A percentile compares a stretch with the other conserved stretches of the same genome.
These are phyloP conservation scores for Biston stratarius DNA, from an alignment of 2,888 invertebrate genomes.

Conservation along the genomic window DNA sequence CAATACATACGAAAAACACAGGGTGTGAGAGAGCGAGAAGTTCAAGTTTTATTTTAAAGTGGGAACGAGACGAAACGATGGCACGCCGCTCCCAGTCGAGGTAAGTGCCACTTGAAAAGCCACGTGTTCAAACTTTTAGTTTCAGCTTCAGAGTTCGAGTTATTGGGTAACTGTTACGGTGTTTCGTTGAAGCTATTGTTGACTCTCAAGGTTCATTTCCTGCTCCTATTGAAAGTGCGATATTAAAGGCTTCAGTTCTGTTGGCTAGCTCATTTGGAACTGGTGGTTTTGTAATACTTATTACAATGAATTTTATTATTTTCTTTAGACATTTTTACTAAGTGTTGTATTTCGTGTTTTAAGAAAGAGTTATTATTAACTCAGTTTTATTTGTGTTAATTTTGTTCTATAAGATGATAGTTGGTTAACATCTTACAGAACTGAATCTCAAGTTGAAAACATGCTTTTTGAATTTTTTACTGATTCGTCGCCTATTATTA, in stretches of 20 bases:
- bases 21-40: slow-evolving; percentile 83
- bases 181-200: slow-evolving; percentile 37
- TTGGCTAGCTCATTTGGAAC: slow-evolving; percentile 32
- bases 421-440: no score
- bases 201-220: slow-evolving; percentile 40
- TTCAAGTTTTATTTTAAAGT: slow-evolving; percentile 75
- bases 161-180: slow-evolving; percentile 42
- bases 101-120: slow-evolving; percentile 79
- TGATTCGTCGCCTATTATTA: not conserved
- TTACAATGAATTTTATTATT: slow-evolving; percentile 26
- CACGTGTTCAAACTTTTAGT: slow-evolving; percentile 77
- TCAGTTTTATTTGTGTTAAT: no score
- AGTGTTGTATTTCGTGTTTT: not conserved
- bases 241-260: slow-evolving; percentile 37
- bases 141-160: slow-evolving; percentile 45
- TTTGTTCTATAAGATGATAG: no score
- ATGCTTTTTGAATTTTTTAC: not conserved
- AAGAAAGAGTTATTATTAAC: not conserved
- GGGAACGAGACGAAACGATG: slow-evolving; percentile 83
- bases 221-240: slow-evolving; percentile 40
- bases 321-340: slow-evolving; percentile 13
- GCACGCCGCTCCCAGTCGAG: slow-evolving; percentile 75
- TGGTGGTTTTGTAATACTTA: slow-evolving; percentile 17
- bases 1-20: slow-evolving; percentile 53
- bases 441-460: not conserved